A percentile compares a stretch with the other conserved stretches of the same genome.
These are phyloP conservation scores for Cephus pygmeus DNA, from an alignment of 2,888 invertebrate species.

Conservation along the genomic window DNA sequence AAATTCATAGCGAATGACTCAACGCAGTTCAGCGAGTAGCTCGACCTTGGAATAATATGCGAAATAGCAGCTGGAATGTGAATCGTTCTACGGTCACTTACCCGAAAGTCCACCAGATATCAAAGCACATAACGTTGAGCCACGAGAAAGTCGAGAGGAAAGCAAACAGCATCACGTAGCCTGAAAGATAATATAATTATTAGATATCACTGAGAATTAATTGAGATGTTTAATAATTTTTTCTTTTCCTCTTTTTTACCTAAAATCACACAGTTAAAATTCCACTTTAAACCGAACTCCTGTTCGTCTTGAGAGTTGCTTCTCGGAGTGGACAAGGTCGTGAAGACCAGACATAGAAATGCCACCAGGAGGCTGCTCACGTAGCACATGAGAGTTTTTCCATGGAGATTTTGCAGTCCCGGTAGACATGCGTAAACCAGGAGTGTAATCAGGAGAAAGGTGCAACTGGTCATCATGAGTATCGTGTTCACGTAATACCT, in stretches of 20 bases:
- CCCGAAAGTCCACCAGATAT: slow-evolving; percentile 87
- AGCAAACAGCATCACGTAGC: slow-evolving; percentile 75
- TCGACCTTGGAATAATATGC: not conserved
- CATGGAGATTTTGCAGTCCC: slow-evolving; percentile 78
- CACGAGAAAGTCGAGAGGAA: slow-evolving; percentile 79
- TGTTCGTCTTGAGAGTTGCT: slow-evolving; percentile 22
- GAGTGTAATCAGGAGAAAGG: slow-evolving; percentile 75
- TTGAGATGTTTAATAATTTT: not conserved
- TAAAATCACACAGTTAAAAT: not conserved
- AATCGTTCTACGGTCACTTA: slow-evolving; percentile 65
- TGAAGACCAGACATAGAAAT: slow-evolving; percentile 70
- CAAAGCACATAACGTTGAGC: slow-evolving; percentile 84
- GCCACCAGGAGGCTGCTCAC: slow-evolving; percentile 75
- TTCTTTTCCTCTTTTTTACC: not conserved
- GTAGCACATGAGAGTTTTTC: slow-evolving; percentile 79
- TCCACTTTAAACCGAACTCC: slow-evolving; percentile 12
- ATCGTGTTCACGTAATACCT: slow-evolving; percentile 46
- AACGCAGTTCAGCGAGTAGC: not conserved
- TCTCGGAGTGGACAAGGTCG: slow-evolving; percentile 26
- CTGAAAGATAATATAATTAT: slow-evolving; percentile 66
- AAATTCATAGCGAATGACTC: not conserved
- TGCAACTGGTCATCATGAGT: slow-evolving; percentile 71
- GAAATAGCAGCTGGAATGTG: not conserved
- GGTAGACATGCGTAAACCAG: slow-evolving; percentile 75
- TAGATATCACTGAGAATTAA: not conserved